These are phyloP conservation scores for Notolepis coatsorum DNA, from an alignment of 2,797 vertebrate genomes.

Conservation along the genomic window DNA sequence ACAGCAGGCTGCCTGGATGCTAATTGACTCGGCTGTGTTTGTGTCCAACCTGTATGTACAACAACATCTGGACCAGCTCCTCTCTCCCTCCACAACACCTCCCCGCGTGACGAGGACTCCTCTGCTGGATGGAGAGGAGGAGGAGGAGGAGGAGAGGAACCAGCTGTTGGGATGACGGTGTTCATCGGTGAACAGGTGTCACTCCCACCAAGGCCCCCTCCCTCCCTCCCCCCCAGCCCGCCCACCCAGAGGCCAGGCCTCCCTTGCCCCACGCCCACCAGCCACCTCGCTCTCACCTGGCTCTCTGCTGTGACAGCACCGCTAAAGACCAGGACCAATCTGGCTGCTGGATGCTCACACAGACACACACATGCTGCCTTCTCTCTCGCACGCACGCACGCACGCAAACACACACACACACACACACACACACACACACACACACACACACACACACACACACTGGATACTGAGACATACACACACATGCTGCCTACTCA, in stretches of 20 bases:
- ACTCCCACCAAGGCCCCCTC: slow-evolving; percentile 72
- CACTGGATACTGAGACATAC: slow-evolving; percentile 48
- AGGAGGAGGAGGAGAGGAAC: slow-evolving; percentile 42
- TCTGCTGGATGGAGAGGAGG: slow-evolving; percentile 33
- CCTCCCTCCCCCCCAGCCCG: slow-evolving; percentile 42
- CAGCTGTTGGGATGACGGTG: slow-evolving; percentile 66
- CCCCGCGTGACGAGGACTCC: slow-evolving; percentile 48
- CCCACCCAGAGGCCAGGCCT: slow-evolving; percentile 56
- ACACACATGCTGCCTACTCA: slow-evolving; percentile 27
- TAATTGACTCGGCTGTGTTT: slow-evolving; percentile 63
- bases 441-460: slow-evolving; percentile 18
- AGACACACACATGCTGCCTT: too few species aligned
- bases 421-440: slow-evolving; percentile 1
- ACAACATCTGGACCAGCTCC: slow-evolving; percentile 69
- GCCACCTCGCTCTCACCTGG: slow-evolving; percentile 74
- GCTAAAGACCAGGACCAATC: slow-evolving; percentile 36
- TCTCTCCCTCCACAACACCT: slow-evolving; percentile 40
- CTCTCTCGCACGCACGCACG: too few species aligned
- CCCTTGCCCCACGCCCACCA: slow-evolving; percentile 66
- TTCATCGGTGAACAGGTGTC: slow-evolving; percentile 74
- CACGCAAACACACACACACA: neutral
- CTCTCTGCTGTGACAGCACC: slow-evolving; percentile 17
- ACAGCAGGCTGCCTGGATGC: slow-evolving; percentile 67
- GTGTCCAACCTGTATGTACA: slow-evolving; percentile 51
- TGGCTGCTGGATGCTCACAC: slow-evolving; percentile 46